Evolutionary conservation across 2,113 vertebrate species (phyloP).

Genomic region (Fukomys damarensis): DNA sequence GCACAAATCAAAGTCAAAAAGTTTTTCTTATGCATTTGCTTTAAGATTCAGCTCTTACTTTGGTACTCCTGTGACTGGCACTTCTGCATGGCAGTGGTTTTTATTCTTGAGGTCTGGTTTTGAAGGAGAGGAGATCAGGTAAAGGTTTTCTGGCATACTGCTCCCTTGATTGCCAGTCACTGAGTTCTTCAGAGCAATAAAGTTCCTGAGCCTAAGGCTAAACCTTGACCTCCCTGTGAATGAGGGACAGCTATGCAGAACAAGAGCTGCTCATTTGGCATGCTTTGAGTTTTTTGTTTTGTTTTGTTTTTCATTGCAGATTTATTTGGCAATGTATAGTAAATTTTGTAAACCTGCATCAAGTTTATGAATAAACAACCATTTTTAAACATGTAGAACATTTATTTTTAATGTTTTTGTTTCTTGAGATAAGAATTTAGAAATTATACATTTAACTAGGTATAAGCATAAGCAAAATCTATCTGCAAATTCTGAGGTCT

Average conservation of each 20-base stretch:
- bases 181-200: slow-evolving; percentile 69
- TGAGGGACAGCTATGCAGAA: neutral
- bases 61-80: neutral
- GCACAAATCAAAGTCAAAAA: slow-evolving; percentile 66
- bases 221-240: slow-evolving; percentile 66
- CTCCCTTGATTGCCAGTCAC: slow-evolving; percentile 43
- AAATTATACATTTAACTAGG: too few species aligned
- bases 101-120: slow-evolving; percentile 9
- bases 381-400: too few species aligned
- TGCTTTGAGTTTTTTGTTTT: too few species aligned
- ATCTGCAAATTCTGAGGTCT: too few species aligned
- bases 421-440: too few species aligned
- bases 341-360: slow-evolving; percentile 92
- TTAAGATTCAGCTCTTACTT: slow-evolving; percentile 71
- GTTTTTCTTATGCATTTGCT: slow-evolving; percentile 68
- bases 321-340: slow-evolving; percentile 89
- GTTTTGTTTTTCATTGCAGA: slow-evolving; percentile 85
- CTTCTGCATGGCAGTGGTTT: neutral
- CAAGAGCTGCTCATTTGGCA: slow-evolving; percentile 76
- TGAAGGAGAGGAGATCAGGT: neutral
- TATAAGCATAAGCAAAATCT: too few species aligned
- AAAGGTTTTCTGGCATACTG: slow-evolving; percentile 38
- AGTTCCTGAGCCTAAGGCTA: slow-evolving; percentile 76
- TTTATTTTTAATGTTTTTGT: too few species aligned
- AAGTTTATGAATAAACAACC: slow-evolving; percentile 92